Conservation (phyloP, 2,797 vertebrate genomes). For the Numenius phaeopus region DNA sequence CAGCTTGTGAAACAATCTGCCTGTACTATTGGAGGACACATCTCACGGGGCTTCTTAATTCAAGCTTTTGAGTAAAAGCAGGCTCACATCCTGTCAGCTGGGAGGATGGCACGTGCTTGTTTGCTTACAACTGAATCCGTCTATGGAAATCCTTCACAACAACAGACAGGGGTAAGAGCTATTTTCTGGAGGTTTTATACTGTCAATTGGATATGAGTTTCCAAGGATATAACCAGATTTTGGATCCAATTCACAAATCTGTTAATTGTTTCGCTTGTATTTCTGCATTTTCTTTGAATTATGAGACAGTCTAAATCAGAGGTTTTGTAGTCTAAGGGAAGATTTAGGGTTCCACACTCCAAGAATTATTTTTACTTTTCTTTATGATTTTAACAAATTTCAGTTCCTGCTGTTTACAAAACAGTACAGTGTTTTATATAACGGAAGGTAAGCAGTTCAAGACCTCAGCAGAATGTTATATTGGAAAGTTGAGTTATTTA, state of each 20-base stretch:
- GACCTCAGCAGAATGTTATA: background rate
- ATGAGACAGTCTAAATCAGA: background rate
- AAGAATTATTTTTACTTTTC: background rate
- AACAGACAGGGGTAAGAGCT: background rate
- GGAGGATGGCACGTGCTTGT: background rate
- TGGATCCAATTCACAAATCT: background rate
- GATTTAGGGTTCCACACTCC: background rate
- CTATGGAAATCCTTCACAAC: background rate
- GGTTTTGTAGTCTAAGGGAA: background rate
- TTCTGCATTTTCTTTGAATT: background rate
- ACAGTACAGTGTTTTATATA: background rate
- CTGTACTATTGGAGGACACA: background rate
- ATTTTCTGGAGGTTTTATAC: background rate
- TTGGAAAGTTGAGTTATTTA: background rate
- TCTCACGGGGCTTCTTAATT: background rate
- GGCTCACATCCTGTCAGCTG: background rate
- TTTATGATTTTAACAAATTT: background rate
- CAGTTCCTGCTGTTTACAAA: background rate
- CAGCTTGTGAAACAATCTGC: background rate
- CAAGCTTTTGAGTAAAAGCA: background rate
- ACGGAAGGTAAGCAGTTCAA: background rate
- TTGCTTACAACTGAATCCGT: background rate
- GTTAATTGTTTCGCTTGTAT: background rate
- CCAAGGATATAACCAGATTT: background rate
- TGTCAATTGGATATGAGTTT: accelerated